phyloP scores from a whole-genome alignment of 2,888 invertebrate genomes.

The Venusia cambrica region DNA sequence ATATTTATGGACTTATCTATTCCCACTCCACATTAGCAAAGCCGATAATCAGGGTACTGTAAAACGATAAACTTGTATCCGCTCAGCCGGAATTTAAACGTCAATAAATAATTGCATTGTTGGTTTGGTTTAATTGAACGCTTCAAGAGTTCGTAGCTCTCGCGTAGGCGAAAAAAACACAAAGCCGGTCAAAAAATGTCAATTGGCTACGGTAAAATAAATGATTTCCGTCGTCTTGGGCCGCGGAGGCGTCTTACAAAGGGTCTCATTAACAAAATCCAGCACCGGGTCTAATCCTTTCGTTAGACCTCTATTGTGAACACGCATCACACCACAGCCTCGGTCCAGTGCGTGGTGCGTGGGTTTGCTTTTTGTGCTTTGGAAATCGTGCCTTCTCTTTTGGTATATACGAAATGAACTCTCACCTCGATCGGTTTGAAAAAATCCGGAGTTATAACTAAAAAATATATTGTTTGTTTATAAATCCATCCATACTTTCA shows the following conservation, averaged over 20 bases:
- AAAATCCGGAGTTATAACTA: no score
- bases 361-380: conserved; percentile 18
- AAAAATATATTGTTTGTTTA: no score
- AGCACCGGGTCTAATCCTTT: conserved; percentile 74
- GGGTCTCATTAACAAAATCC: conserved; percentile 68
- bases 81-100: conserved; percentile 18
- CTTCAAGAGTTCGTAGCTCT: conserved; percentile 10
- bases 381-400: no score
- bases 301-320: conserved; percentile 72
- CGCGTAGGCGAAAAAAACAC: conserved; percentile 53
- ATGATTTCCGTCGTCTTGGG: conserved; percentile 59
- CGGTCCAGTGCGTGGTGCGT: no score
- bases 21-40: conserved; percentile 15
- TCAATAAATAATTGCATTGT: conserved; percentile 22
- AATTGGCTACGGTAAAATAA: conserved; percentile 68
- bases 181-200: conserved; percentile 51
- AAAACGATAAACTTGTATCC: conserved; percentile 28
- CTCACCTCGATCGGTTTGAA: no score
- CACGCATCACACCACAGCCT: no score
- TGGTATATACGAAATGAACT: no score
- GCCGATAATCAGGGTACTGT: conserved; percentile 19
- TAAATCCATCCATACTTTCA: no score
- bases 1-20: conserved; percentile 25
- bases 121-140: conserved; percentile 23
- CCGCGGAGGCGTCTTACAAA: conserved; percentile 59